phyloP scores from a whole-genome alignment of 2,888 invertebrate species.

The Sphaeridia pumilis region DNA sequence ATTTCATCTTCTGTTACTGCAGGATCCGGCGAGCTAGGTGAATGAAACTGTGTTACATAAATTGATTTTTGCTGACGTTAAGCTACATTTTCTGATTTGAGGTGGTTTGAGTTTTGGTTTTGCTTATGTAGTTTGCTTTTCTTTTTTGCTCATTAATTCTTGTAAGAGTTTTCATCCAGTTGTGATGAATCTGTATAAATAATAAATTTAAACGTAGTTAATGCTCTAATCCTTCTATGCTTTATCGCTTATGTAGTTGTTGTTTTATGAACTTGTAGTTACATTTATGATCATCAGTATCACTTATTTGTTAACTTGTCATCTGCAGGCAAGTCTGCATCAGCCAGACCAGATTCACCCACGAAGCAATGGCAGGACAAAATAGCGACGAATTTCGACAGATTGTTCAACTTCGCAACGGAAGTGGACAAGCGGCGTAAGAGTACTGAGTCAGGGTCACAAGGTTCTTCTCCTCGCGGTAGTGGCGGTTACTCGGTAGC shows the following conservation, averaged over 20 bases:
- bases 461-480: conserved; percentile 23
- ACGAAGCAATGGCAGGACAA: conserved; percentile 69
- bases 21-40: too few species aligned
- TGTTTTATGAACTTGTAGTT: background rate
- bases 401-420: conserved; percentile 82
- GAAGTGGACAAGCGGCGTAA: conserved; percentile 77
- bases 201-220: too few species aligned
- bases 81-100: background rate
- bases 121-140: too few species aligned
- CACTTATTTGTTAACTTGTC: background rate
- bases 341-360: conserved; percentile 35
- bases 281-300: background rate
- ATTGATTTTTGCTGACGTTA: background rate
- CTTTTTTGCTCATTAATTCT: too few species aligned
- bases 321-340: conserved; percentile 5
- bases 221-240: too few species aligned
- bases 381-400: conserved; percentile 85
- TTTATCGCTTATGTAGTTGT: background rate
- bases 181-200: too few species aligned
- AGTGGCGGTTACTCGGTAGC: background rate
- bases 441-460: conserved; percentile 53
- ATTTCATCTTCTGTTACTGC: too few species aligned
- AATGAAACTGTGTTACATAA: background rate
- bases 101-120: background rate
- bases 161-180: too few species aligned